Base-by-base conservation (phyloP, 2,113 vertebrate species). In the Chaetodon auriga region DNA sequence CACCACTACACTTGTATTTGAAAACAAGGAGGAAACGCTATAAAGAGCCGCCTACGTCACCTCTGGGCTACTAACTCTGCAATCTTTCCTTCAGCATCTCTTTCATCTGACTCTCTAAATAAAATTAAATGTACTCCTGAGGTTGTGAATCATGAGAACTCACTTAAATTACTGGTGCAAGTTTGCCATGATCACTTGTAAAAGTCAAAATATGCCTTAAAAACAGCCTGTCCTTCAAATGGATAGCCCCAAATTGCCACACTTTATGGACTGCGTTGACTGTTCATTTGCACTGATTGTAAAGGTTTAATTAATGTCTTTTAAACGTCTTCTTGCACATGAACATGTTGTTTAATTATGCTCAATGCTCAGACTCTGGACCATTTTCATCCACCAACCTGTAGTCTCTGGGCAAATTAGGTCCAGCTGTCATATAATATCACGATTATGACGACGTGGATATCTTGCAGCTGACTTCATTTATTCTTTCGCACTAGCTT, bases 221-320 rank as follows among this genome's bases (percentile, higher is more conserved):
- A 30, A 36, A 16, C 2, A 53, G 41, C 45, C 6, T 51, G 30
- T 60, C 54, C 62, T 78, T 5, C 18, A 54, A 11, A 48, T 68
- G 30, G 30, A 49, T 62, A 16, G 21, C 30, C 65, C 9, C 21
- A 25, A n/a, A 65, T 30, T 64, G 48, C 10, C 38, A 21, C 46
- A 16, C 25, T 55, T 48, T 46, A 75, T 71, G 65, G 74, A 45
- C 62, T 75, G 16, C 53, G 51, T 25, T 81, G 53, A 55, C 68
- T 61, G 43, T 21, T 68, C 45, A 68, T 78, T 82, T 74, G 55
- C 75, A 35, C 63, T 38, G 14, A 45, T 46, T 54, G 54, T 55
- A 66, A 60, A 54, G 43, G 35, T 63, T 63, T 86, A 73, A 82
- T 86, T 74, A 43, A 79, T 72, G 69, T 49, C 35, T 74, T 78